Percentiles rank a stretch among this genome's conserved stretches.
These are phyloP conservation scores for Varecia variegata DNA, from an alignment of 2,797 vertebrate genomes.

Conservation along the genomic window DNA sequence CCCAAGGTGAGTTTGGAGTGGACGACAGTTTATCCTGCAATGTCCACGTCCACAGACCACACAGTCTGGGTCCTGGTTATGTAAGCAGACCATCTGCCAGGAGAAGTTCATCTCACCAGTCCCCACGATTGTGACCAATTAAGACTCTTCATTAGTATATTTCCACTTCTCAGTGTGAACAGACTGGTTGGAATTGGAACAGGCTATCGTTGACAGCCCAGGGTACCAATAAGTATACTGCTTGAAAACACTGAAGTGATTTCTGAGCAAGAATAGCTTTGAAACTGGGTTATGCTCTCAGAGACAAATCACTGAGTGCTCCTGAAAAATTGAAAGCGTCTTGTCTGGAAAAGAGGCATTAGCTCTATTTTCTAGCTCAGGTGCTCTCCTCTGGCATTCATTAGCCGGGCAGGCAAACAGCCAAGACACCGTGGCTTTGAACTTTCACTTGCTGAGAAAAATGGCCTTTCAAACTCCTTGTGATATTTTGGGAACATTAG, in stretches of 20 bases:
- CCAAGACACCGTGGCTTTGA: background rate
- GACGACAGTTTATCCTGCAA: background rate
- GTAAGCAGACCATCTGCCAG: background rate
- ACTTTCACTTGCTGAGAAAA: constrained; percentile 52
- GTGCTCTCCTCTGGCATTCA: background rate
- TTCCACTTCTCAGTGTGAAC: background rate
- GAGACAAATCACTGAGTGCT: background rate
- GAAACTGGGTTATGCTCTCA: constrained; percentile 19
- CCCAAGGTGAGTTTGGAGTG: background rate
- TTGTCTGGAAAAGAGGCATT: constrained; percentile 1
- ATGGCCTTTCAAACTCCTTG: background rate
- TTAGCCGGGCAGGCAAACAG: background rate
- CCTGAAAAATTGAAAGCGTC: constrained; percentile 10
- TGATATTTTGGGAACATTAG: constrained; percentile 46
- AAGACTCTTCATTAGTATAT: background rate
- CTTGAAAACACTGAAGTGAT: background rate
- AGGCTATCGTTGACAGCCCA: background rate
- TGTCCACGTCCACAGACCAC: background rate
- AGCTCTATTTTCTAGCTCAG: background rate
- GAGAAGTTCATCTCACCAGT: background rate
- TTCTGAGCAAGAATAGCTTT: background rate
- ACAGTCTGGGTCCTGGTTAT: background rate
- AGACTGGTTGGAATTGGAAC: background rate
- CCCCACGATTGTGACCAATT: background rate
- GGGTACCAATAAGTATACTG: background rate